Percentiles rank a stretch among this genome's conserved stretches.
Evolutionary conservation across 2,888 invertebrate species (phyloP).

Genomic region (Rotaria socialis): DNA sequence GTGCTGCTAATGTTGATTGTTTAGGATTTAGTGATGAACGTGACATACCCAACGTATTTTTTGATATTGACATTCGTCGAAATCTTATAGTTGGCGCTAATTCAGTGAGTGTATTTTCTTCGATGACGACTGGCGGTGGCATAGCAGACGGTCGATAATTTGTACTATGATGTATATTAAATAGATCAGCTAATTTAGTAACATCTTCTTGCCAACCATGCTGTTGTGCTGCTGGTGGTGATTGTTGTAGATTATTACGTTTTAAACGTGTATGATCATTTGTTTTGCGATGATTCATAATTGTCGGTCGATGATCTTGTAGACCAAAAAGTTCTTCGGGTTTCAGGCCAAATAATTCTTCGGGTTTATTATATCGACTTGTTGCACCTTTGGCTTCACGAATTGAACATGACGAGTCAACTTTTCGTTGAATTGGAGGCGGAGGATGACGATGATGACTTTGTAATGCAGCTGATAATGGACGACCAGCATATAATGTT

Average conservation of each 20-base stretch:
- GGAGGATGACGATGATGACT: neutral
- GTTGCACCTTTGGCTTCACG: neutral
- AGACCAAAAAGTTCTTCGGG: neutral
- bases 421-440: neutral
- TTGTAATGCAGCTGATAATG: constrained; percentile 11
- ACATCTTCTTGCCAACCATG: neutral
- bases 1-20: neutral
- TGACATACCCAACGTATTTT: neutral
- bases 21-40: neutral
- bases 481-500: constrained; percentile 20
- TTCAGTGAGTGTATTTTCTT: neutral
- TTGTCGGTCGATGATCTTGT: neutral
- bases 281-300: neutral
- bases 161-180: neutral
- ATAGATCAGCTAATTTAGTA: neutral
- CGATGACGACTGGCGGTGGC: neutral
- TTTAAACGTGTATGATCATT: neutral
- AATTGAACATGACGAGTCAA: neutral
- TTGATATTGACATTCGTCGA: neutral
- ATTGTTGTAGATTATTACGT: neutral
- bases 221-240: neutral
- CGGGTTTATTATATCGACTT: neutral
- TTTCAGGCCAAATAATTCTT: constrained; percentile 19
- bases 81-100: neutral
- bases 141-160: neutral